Evolutionary conservation across 2,888 invertebrate species (phyloP).

Genomic region (Matsumyia berberina): DNA sequence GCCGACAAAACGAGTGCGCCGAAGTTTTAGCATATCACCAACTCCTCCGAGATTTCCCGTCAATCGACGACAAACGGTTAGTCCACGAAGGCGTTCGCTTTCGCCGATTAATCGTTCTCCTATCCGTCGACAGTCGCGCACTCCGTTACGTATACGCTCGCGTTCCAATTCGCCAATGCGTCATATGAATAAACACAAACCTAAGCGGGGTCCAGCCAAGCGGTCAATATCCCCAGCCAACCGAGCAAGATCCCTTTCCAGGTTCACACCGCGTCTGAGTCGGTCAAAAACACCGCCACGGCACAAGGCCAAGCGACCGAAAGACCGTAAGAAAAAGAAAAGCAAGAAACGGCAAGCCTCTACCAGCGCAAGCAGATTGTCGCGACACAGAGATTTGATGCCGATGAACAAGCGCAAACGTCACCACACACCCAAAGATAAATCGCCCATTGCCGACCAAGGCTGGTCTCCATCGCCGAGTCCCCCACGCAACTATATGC

Average conservation of each 20-base stretch:
- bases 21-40: slow-evolving; percentile 83
- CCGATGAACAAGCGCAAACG: slow-evolving; percentile 80
- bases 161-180: slow-evolving; percentile 78
- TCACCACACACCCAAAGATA: slow-evolving; percentile 78
- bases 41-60: slow-evolving; percentile 78
- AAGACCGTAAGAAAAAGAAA: slow-evolving; percentile 80
- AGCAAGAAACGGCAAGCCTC: slow-evolving; percentile 78
- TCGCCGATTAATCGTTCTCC: slow-evolving; percentile 77
- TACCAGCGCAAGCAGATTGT: slow-evolving; percentile 80
- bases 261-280: slow-evolving; percentile 82
- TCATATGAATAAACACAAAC: slow-evolving; percentile 60
- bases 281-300: slow-evolving; percentile 78
- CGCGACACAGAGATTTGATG: slow-evolving; percentile 80
- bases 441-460: slow-evolving; percentile 78
- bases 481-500: slow-evolving; percentile 82
- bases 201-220: slow-evolving; percentile 42
- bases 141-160: slow-evolving; percentile 80
- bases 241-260: slow-evolving; percentile 60
- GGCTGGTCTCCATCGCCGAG: slow-evolving; percentile 87
- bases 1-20: slow-evolving; percentile 75
- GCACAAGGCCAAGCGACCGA: slow-evolving; percentile 78
- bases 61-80: slow-evolving; percentile 78
- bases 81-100: slow-evolving; percentile 79
- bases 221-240: slow-evolving; percentile 61
- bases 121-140: slow-evolving; percentile 77